Base-by-base conservation (phyloP, 2,888 invertebrate species). In the Lydus trimaculatus region DNA sequence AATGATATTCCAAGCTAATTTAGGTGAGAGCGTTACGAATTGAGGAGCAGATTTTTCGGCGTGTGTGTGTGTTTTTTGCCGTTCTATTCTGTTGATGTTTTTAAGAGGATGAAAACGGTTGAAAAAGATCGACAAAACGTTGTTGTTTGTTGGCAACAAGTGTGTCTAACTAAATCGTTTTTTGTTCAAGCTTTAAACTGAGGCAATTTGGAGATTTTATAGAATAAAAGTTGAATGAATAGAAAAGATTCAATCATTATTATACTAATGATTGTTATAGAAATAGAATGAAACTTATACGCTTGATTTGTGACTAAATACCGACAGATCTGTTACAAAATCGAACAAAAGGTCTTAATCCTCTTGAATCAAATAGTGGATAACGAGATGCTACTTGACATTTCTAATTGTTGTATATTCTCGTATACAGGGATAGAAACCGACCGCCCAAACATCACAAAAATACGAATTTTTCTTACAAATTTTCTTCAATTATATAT, bases 131-230 rank as follows among this genome's bases (percentile, higher is more conserved):
- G 31, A 58, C 56, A 69, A 63, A 67, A 68, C 66, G 69, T 73
- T 75, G 72, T 72, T 73, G 71, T 70, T 66, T 48, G 48, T 48
- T 48, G 20, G 63, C 67, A 73, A 75, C 73, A 75, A 74, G 73
- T 73, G 73, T 75, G 68, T 72, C 71, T 69, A 73, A 67, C 70
- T 73, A 72, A 71, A 72, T 71, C 71, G 74, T 72, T 72, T 72
- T 72, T 72, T 73, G 73, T 74, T 68, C 69, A 23, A 28, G 63
- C 64, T 52, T 36, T 70, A 72, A 74, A 74, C 70, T 73, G 74
- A 74, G 66, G 73, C 73, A 75, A 71, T 74, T 74, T 76, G 43
- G 66, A 70, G 73, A 73, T 74, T 72, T 69, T 69, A 70, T 71
- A 20, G 13, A 48, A 48, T 48, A 48, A 48, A 48, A 43, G n/a